These are phyloP conservation scores for Cricetomys ansorgei DNA, from an alignment of 2,113 vertebrate species.

Conservation along the genomic window DNA sequence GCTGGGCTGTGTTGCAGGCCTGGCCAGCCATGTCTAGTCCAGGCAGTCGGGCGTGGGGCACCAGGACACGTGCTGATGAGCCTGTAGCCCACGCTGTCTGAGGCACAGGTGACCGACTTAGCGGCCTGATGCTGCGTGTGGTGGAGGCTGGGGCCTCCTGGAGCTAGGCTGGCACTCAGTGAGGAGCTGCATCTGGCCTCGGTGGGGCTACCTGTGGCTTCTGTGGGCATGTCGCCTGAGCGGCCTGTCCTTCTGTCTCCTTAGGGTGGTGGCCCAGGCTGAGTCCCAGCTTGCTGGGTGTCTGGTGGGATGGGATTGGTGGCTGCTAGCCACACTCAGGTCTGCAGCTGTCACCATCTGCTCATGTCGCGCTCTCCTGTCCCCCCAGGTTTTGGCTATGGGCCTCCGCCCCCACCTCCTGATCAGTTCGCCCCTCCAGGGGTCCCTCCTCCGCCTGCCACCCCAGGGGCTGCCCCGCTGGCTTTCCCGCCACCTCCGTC, in stretches of 20 bases:
- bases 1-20: neutral
- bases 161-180: neutral
- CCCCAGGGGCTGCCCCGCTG: slow-evolving; percentile 94
- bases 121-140: neutral
- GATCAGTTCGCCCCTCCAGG: slow-evolving; percentile 97
- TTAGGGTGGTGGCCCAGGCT: neutral
- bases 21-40: too few relatives aligned
- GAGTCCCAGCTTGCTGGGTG: neutral
- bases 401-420: slow-evolving; percentile 93
- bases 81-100: neutral
- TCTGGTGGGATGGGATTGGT: neutral
- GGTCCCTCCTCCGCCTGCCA: slow-evolving; percentile 96
- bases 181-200: too few relatives aligned
- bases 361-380: neutral
- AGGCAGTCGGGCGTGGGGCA: too few relatives aligned
- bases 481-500: slow-evolving; percentile 97
- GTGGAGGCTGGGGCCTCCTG: neutral
- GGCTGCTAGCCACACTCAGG: neutral
- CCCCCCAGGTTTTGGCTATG: slow-evolving; percentile 94
- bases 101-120: neutral
- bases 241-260: neutral
- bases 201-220: neutral
- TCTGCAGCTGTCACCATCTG: neutral
- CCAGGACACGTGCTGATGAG: neutral
- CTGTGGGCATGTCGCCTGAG: too few relatives aligned